These are phyloP conservation scores for Aramus guarauna DNA, from an alignment of 2,113 vertebrate species.

Conservation along the genomic window DNA sequence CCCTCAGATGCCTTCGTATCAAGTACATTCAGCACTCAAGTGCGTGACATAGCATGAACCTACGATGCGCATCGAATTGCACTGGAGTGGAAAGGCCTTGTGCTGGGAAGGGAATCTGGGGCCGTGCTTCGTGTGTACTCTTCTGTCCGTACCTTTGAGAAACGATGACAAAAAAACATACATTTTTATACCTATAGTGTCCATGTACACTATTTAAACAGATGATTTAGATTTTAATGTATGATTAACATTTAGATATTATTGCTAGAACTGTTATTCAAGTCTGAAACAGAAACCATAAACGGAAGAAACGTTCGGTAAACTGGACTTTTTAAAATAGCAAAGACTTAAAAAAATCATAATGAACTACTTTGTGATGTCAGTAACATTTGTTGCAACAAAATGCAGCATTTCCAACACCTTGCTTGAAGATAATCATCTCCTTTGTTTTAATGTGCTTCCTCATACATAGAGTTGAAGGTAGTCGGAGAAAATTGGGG, in stretches of 20 bases:
- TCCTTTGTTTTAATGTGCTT: not conserved
- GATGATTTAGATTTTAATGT: not conserved
- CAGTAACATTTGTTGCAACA: not conserved
- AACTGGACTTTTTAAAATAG: not conserved
- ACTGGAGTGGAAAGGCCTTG: not conserved
- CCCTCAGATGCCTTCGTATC: not conserved
- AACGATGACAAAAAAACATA: not conserved
- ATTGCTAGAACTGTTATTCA: not conserved
- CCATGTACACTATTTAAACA: not conserved
- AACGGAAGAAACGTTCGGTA: not conserved
- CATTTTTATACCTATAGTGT: not conserved
- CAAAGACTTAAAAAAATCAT: fast-evolving
- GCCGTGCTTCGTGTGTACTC: not conserved
- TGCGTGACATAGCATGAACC: not conserved
- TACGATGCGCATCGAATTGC: not conserved
- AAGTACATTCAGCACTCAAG: not conserved
- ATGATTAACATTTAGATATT: not conserved
- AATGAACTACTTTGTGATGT: not conserved
- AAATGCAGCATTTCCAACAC: not conserved
- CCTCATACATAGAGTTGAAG: not conserved
- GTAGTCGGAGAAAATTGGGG: not conserved
- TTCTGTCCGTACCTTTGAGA: not conserved
- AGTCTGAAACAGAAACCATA: not conserved
- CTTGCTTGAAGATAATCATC: not conserved
- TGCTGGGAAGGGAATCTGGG: not conserved